phyloP scores from a whole-genome alignment of 2,113 vertebrate genomes.

The Albula glossodonta region DNA sequence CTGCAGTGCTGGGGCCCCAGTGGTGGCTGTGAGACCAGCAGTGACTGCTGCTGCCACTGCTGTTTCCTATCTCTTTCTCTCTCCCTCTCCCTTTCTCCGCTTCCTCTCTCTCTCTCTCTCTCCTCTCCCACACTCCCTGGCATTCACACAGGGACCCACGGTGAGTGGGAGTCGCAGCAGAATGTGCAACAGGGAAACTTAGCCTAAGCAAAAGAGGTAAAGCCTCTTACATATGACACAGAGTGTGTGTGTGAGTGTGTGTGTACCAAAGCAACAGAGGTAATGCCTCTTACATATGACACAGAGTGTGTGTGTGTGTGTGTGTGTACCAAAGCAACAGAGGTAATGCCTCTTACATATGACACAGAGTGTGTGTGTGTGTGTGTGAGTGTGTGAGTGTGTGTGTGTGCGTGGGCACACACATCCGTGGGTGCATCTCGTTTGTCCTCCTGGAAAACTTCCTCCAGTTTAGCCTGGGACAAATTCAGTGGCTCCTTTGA shows the following conservation, averaged over 20 bases:
- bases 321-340: neutral
- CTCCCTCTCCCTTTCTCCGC: too few species aligned
- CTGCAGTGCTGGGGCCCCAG: neutral
- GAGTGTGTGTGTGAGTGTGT: neutral
- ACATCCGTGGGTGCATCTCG: too few species aligned
- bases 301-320: neutral
- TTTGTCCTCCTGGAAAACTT: too few species aligned
- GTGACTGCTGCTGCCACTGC: neutral
- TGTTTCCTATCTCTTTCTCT: too few species aligned
- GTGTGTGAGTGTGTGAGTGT: neutral
- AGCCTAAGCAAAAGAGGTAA: neutral
- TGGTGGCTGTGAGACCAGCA: too few species aligned
- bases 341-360: neutral
- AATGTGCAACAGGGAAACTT: neutral
- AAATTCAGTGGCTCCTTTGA: neutral
- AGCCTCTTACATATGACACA: neutral
- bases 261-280: too few species aligned
- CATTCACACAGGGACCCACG: neutral
- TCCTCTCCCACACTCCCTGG: neutral
- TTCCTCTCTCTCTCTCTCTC: neutral
- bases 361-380: neutral
- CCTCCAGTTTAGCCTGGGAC: too few species aligned
- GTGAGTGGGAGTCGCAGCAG: neutral
- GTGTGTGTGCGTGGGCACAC: neutral
- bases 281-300: neutral